Percentiles rank a stretch among this genome's conserved stretches.
phyloP scores from a whole-genome alignment of 2,113 vertebrate species.

The Seriola dumerili region DNA sequence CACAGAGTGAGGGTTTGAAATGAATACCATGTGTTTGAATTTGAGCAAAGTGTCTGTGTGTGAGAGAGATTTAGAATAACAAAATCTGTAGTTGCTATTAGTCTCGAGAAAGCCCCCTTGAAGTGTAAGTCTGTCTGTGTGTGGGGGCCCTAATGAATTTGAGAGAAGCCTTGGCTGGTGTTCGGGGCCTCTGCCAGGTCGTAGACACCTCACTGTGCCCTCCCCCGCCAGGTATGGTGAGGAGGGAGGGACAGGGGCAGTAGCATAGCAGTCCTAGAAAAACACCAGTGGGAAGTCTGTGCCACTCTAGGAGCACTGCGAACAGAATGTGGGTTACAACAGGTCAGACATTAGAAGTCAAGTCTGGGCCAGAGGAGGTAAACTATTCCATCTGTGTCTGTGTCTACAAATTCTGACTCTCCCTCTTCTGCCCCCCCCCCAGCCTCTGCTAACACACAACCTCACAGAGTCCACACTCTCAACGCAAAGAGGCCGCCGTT shows the following conservation, averaged over 20 bases:
- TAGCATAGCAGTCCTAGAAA: slow-evolving; percentile 72
- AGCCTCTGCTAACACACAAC: slow-evolving; percentile 46
- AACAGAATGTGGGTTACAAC: slow-evolving; percentile 87
- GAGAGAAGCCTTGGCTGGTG: slow-evolving; percentile 64
- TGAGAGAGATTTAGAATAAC: slow-evolving; percentile 78
- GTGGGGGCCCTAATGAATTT: slow-evolving; percentile 72
- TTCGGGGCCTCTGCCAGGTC: slow-evolving; percentile 51
- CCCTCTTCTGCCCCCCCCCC: slow-evolving; percentile 44
- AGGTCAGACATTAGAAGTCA: slow-evolving; percentile 88
- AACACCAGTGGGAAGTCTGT: slow-evolving; percentile 79
- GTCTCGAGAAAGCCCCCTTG: slow-evolving; percentile 72
- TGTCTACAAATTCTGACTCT: slow-evolving; percentile 74
- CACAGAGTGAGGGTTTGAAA: slow-evolving; percentile 74
- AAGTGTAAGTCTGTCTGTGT: slow-evolving; percentile 51
- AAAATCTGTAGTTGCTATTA: slow-evolving; percentile 83
- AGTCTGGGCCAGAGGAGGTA: slow-evolving; percentile 85
- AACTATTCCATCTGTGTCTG: slow-evolving; percentile 87
- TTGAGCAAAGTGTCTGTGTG: slow-evolving; percentile 66
- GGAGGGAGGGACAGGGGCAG: slow-evolving; percentile 36
- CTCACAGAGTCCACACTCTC: slow-evolving; percentile 27
- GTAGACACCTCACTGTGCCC: slow-evolving; percentile 62
- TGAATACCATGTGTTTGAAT: slow-evolving; percentile 83
- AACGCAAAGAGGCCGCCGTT: slow-evolving; percentile 29
- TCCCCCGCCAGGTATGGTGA: slow-evolving; percentile 60
- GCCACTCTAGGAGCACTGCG: slow-evolving; percentile 76